A percentile compares a stretch with the other conserved stretches of the same genome.
phyloP scores from a whole-genome alignment of 2,888 invertebrate genomes.

The Mythimna impura region DNA sequence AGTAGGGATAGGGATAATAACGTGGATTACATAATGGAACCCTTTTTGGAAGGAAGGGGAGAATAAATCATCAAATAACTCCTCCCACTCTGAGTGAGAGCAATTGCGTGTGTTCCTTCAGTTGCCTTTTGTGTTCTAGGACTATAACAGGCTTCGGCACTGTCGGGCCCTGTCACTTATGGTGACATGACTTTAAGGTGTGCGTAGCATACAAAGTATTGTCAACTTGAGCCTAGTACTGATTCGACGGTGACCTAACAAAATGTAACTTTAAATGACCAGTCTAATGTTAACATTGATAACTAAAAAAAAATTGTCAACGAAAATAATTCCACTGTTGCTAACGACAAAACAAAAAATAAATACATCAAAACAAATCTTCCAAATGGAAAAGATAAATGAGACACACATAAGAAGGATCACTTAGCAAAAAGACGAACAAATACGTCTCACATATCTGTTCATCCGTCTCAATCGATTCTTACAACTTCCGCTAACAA shows the following conservation, averaged over 20 bases:
- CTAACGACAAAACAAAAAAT: not conserved
- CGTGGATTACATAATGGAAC: not conserved
- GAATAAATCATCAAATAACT: too few relatives aligned
- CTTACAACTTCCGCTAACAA: slow-evolving; percentile 38
- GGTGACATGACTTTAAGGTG: too few relatives aligned
- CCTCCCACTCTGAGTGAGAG: too few relatives aligned
- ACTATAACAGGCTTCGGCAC: too few relatives aligned
- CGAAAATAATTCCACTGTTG: not conserved
- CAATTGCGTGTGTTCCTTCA: too few relatives aligned
- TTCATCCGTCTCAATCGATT: slow-evolving; percentile 51
- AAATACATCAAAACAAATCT: slow-evolving; percentile 29
- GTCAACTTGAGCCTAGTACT: too few relatives aligned
- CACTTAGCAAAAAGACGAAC: slow-evolving; percentile 14
- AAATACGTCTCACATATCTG: slow-evolving; percentile 27
- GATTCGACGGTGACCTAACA: not conserved
- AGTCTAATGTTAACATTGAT: slow-evolving; percentile 3
- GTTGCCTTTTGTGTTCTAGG: too few relatives aligned
- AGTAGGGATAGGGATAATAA: not conserved
- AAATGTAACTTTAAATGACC: not conserved
- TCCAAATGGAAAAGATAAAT: slow-evolving; percentile 34
- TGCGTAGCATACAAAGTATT: too few relatives aligned
- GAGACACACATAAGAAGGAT: slow-evolving; percentile 41
- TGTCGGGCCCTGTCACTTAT: too few relatives aligned
- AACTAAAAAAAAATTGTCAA: not conserved
- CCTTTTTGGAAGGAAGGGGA: too few relatives aligned